phyloP scores from a whole-genome alignment of 2,888 invertebrate genomes.

The Acronicta psi region DNA sequence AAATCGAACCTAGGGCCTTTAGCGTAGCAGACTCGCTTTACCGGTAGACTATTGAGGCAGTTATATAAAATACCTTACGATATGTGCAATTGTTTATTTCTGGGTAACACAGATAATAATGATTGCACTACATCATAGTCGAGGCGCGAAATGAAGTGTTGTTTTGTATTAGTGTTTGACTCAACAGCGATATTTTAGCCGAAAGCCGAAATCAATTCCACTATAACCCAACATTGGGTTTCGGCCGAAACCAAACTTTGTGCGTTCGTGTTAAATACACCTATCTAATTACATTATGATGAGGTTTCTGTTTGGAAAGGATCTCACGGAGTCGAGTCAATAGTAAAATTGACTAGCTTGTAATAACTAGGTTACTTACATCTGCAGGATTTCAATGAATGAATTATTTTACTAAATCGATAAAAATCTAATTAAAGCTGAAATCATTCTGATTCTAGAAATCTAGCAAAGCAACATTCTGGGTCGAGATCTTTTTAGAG shows the following conservation, averaged over 20 bases:
- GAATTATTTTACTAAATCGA: neutral
- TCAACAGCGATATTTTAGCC: conserved; percentile 12
- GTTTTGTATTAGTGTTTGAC: conserved; percentile 27
- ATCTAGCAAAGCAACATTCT: too few relatives aligned
- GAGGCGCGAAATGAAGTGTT: conserved; percentile 33
- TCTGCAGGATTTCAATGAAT: neutral
- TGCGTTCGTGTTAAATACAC: conserved; percentile 19
- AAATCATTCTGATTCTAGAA: too few relatives aligned
- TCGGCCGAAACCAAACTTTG: conserved; percentile 16
- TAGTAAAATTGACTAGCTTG: conserved; percentile 7
- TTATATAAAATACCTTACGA: neutral
- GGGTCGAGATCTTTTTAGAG: too few relatives aligned
- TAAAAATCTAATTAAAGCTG: too few relatives aligned
- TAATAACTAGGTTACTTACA: neutral
- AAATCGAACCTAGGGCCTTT: too few relatives aligned
- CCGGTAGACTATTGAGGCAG: too few relatives aligned
- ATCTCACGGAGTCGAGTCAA: conserved; percentile 17
- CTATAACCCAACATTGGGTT: conserved; percentile 23
- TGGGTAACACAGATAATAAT: too few relatives aligned
- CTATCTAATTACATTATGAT: conserved; percentile 10
- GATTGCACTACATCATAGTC: neutral
- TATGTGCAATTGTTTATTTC: too few relatives aligned
- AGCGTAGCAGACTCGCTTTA: too few relatives aligned
- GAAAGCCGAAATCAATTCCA: neutral
- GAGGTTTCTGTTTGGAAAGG: conserved; percentile 32